Evolutionary conservation across 35 echinoderm and acorn worm species (phyloP).

Genomic region (Hemicentrotus pulcherrimus): DNA sequence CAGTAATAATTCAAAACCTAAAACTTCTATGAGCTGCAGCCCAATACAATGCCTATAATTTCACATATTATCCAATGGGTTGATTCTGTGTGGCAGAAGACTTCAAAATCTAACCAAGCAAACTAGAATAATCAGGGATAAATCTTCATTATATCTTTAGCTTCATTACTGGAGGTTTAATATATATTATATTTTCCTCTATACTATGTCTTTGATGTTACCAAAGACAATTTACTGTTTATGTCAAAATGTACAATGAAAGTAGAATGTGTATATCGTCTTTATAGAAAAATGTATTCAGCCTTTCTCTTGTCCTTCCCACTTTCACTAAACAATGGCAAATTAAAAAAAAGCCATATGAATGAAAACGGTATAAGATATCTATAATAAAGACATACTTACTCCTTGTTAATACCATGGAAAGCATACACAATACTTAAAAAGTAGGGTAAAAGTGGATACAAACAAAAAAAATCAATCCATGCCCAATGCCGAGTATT

Average conservation of each 20-base stretch:
- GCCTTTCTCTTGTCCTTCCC: not conserved
- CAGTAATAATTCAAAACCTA: not conserved
- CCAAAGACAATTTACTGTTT: no score
- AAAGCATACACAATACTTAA: no score
- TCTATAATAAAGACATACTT: no score
- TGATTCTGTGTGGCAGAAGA: not conserved
- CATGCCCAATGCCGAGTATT: not conserved
- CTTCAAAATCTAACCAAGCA: not conserved
- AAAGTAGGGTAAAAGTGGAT: no score
- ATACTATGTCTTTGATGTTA: no score
- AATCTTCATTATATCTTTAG: no score
- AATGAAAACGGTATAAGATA: not conserved
- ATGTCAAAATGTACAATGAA: no score
- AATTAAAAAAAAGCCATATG: not conserved
- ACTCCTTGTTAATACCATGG: no score
- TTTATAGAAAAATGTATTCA: not conserved
- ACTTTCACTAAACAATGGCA: not conserved
- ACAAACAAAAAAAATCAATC: constrained; percentile 1
- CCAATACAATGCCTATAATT: not conserved
- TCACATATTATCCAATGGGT: not conserved
- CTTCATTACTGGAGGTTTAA: no score
- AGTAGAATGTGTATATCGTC: no score
- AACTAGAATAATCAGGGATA: no score
- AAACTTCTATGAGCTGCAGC: not conserved
- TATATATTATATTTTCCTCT: no score